phyloP scores from a whole-genome alignment of 2,113 vertebrate genomes.

The Colinus virginianus region DNA sequence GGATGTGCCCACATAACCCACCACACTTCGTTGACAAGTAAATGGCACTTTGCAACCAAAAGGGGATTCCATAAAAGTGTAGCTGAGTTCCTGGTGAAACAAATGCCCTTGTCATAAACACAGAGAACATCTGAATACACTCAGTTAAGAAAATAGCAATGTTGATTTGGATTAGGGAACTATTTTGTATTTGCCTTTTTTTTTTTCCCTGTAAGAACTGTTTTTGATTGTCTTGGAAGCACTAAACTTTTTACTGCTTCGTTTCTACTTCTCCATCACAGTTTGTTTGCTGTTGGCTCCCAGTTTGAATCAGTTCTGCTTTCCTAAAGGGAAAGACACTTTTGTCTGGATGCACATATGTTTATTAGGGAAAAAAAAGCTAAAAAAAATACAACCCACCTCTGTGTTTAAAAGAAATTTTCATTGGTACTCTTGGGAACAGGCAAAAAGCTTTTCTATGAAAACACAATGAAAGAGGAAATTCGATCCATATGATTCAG shows the following conservation, averaged over 20 bases:
- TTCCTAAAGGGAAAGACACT: constrained; percentile 28
- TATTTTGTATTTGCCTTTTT: not conserved
- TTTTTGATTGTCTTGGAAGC: constrained; percentile 39
- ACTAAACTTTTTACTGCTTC: constrained; percentile 48
- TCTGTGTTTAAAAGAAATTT: constrained; percentile 39
- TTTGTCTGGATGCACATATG: constrained; percentile 26
- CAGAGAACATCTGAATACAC: not conserved
- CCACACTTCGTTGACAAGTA: not conserved
- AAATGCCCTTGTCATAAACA: not conserved
- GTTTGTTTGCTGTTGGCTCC: constrained; percentile 10
- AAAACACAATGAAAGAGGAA: constrained; percentile 40
- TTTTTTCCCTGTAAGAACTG: constrained; percentile 3
- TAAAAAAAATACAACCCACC: not conserved
- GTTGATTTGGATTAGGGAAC: not conserved
- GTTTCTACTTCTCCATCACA: constrained; percentile 9
- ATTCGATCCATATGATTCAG: constrained; percentile 54
- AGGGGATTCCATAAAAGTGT: not conserved
- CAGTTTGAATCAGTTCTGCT: not conserved
- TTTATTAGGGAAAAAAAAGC: not conserved
- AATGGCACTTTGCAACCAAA: not conserved
- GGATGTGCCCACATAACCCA: not conserved
- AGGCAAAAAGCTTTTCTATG: constrained; percentile 38
- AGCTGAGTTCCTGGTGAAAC: not conserved
- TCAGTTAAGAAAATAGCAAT: not conserved
- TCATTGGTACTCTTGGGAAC: constrained; percentile 19